Base-by-base conservation (phyloP, 2,888 invertebrate genomes). In the Cetonia aurata region DNA sequence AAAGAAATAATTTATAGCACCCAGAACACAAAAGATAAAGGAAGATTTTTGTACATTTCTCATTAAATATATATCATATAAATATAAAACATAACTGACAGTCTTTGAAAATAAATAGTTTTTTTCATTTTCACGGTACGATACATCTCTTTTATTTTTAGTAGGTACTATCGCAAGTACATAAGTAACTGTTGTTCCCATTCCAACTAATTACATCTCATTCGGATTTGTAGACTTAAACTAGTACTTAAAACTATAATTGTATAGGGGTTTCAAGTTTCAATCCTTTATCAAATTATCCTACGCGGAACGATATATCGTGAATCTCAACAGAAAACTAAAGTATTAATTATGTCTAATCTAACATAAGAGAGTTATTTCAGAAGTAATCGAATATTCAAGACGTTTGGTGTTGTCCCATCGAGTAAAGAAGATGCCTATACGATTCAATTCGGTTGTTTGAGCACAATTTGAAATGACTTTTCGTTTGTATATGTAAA, bases 141-240 rank as follows among this genome's bases (percentile, higher is more conserved):
- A 66, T 66, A 65, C 31, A 55, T 52, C 50, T 53, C 19, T 15
- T 66, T 17, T n/a, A n/a, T 48, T 50, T 25, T 25, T 25, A 25
- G 25, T 25, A n/a, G 25, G 3, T 25, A 25, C n/a, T n/a, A 25
- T 25, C 4, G n/a, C 33, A 57, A 25, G 19, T 33, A 57, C 46
- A 31, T 15, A 42, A 25, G 25, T 25, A 50, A 48, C 37, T 69
- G 31, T 69, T 69, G 62, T 60, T 69, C 69, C 69, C 69, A 41
- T 60, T 69, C 62, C 62, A 60, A 69, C 69, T 69, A 69, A 60
- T 67, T 25, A 31, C 19, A 42, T 44, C 25, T 15, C 25, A 4
- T 48, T 48, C 31, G 10, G 48, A 25, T 25, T 25, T 25, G 25
- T 25, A 25, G 25, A 25, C 4, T 4, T 25, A 25, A 25, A 25